phyloP scores from a whole-genome alignment of 2,797 vertebrate species.

The Acropternis orthonyx region DNA sequence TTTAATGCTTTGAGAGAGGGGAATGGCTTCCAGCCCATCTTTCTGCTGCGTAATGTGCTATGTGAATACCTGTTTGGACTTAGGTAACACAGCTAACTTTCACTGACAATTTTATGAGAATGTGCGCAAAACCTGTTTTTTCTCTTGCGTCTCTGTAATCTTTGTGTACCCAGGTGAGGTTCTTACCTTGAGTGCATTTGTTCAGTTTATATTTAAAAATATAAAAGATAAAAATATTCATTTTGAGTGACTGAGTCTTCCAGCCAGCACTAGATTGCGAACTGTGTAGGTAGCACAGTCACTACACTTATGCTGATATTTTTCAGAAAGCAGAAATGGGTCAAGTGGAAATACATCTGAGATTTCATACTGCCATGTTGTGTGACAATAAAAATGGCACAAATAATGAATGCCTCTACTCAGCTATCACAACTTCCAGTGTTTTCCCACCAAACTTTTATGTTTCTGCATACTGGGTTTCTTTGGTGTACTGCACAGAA shows the following conservation, averaged over 20 bases:
- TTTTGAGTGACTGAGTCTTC: constrained; percentile 4
- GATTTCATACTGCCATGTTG: neutral
- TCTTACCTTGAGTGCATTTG: constrained; percentile 65
- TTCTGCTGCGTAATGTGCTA: neutral
- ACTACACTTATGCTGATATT: neutral
- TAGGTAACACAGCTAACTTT: neutral
- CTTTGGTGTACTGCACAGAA: neutral
- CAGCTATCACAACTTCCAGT: neutral
- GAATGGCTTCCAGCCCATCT: neutral
- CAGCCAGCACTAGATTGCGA: neutral
- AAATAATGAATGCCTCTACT: neutral
- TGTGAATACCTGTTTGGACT: neutral
- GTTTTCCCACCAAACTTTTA: neutral
- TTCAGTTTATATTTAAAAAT: constrained; percentile 63
- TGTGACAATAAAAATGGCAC: neutral
- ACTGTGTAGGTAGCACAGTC: neutral
- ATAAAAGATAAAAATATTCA: neutral
- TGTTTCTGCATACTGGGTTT: neutral
- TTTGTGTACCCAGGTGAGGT: constrained; percentile 39
- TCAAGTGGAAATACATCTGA: neutral
- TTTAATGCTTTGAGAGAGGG: neutral
- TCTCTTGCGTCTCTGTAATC: constrained; percentile 5
- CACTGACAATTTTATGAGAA: neutral
- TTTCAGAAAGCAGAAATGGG: neutral
- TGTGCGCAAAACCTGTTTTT: neutral